Evolutionary conservation across 2,888 invertebrate genomes (phyloP).

Genomic region (Bellardia pandia): DNA sequence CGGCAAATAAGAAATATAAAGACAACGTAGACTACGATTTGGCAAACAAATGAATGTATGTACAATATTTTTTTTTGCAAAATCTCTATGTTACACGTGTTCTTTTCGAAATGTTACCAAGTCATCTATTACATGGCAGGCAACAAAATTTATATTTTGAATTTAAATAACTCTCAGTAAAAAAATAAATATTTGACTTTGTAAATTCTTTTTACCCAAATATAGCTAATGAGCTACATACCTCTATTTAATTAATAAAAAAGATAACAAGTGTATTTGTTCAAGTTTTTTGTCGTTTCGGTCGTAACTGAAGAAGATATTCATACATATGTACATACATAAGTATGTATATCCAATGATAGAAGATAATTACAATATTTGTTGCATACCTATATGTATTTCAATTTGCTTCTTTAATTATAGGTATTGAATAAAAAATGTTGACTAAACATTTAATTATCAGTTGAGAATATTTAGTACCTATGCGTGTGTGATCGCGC

Average conservation of each 20-base stretch:
- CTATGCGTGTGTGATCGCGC: not conserved
- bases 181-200: conserved; percentile 6
- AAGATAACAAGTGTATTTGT: not conserved
- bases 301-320: no score
- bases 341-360: no score
- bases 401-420: not conserved
- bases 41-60: conserved; percentile 54
- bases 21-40: conserved; percentile 65
- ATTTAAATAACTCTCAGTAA: conserved; percentile 4
- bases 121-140: conserved; percentile 56
- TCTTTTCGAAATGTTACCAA: conserved; percentile 56
- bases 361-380: not conserved
- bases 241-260: not conserved
- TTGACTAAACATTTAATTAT: not conserved
- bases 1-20: conserved; percentile 44
- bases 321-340: no score
- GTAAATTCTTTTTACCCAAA: not conserved
- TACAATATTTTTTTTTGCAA: conserved; percentile 37
- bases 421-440: not conserved
- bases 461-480: not conserved
- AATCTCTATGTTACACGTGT: conserved; percentile 67
- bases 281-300: not conserved
- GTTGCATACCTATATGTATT: not conserved
- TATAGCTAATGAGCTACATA: not conserved
- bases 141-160: conserved; percentile 3